A percentile compares a stretch with the other conserved stretches of the same genome.
Conservation (phyloP, 1,140 invertebrate species). For the Drosophila varians region DNA sequence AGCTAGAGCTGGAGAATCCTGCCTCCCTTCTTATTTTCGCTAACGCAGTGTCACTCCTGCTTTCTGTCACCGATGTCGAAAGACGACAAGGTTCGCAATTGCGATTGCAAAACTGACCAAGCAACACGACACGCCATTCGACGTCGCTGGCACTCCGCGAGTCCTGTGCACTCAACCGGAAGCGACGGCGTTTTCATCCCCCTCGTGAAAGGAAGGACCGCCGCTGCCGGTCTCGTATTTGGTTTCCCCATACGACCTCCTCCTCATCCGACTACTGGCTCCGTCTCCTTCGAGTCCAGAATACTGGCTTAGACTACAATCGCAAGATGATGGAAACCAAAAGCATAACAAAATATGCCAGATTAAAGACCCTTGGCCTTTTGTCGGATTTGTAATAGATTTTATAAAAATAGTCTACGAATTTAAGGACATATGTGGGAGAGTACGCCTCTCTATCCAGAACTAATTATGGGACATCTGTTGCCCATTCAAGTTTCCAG, state of each 20-base stretch:
- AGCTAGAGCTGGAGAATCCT: too few relatives aligned
- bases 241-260: slow-evolving; percentile 26
- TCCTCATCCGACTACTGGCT: background rate
- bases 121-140: slow-evolving; percentile 68
- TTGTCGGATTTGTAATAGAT: background rate
- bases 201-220: slow-evolving; percentile 29
- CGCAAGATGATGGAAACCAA: slow-evolving; percentile 10
- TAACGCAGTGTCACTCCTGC: slow-evolving; percentile 22
- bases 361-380: slow-evolving; percentile 6
- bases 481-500: background rate
- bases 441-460: background rate
- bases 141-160: slow-evolving; percentile 74
- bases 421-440: background rate
- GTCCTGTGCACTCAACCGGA: slow-evolving; percentile 72
- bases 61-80: slow-evolving; percentile 38
- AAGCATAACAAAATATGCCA: slow-evolving; percentile 1
- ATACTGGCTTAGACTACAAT: slow-evolving; percentile 6
- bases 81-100: slow-evolving; percentile 45
- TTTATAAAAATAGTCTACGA: background rate
- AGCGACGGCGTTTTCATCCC: slow-evolving; percentile 59
- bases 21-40: slow-evolving; percentile 11
- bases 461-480: background rate
- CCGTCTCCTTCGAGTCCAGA: slow-evolving; percentile 4
- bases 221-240: slow-evolving; percentile 46
- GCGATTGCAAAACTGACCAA: slow-evolving; percentile 56